Evolutionary conservation across 1,140 invertebrate species (phyloP).

Genomic region (Lordiphosa clarofinis): DNA sequence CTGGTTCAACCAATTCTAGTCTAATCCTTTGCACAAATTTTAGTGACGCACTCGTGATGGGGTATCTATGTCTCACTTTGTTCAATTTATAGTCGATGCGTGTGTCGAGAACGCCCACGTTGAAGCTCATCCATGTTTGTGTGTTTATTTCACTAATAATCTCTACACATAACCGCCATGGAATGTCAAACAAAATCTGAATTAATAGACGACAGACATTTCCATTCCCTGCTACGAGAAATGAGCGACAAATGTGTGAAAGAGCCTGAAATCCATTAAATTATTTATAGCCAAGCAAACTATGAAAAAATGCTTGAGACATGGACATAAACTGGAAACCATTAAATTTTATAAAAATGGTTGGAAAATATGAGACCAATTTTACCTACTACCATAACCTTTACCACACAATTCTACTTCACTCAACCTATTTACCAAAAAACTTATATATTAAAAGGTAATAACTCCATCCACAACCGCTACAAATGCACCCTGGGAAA

Average conservation of each 20-base stretch:
- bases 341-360: neutral
- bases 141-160: constrained; percentile 20
- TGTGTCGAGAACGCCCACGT: constrained; percentile 55
- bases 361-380: too few relatives aligned
- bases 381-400: too few relatives aligned
- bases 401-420: too few relatives aligned
- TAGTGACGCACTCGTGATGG: neutral
- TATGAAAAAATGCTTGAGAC: constrained; percentile 34
- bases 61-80: constrained; percentile 22
- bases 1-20: too few relatives aligned
- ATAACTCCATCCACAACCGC: too few relatives aligned
- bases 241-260: constrained; percentile 35
- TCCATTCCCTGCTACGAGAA: constrained; percentile 11
- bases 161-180: constrained; percentile 22
- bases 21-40: too few relatives aligned
- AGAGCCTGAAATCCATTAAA: constrained; percentile 42
- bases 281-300: constrained; percentile 49
- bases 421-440: too few relatives aligned
- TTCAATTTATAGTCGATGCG: constrained; percentile 49
- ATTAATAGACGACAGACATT: constrained; percentile 41
- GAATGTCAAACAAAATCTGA: constrained; percentile 61
- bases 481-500: too few relatives aligned
- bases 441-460: too few relatives aligned
- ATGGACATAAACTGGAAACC: constrained; percentile 7
- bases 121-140: constrained; percentile 7